Evolutionary conservation across 2,888 invertebrate genomes (phyloP), one percentile per base, ranked within the genome.

Genomic region (Marronus borbonicus): DNA sequence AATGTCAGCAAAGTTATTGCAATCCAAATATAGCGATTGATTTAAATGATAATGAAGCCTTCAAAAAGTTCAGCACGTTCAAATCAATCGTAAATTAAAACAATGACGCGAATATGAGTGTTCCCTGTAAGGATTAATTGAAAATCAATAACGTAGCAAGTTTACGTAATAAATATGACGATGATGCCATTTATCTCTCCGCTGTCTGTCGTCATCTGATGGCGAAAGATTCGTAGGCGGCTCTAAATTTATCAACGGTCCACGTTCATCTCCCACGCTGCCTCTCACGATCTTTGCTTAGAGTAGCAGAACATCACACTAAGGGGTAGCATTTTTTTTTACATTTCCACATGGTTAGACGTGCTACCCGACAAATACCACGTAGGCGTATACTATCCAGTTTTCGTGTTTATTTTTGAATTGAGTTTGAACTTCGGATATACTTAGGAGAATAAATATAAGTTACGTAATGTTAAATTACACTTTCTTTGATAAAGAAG

Each of bases 101-200:
- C 12, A 62, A 62, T 28, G 28, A 12, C 62, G 10, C 5, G 12
- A 31, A 14, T 62, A 62, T 55, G 20, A 62, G 3, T 31, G 20
- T 24, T 62, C 62, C 12, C 62, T 12, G 49, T 10, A 20, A 24
- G 20, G 50, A 49, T 68, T 68, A 68, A 68, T 14, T 50, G 50
- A 68, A 68, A 68, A 68, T 68, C 68, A 24, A 68, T 68, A 68
- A 1, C 12, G n/a, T 14, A 65, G 65, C 44, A 39, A 10, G 20
- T 39, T 65, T 65, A n/a, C 65, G 65, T 65, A 65, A 65, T 36
- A 39, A 31, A 62, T 28, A 24, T 14, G 62, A 39, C 39, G 65
- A 65, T 65, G 65, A 12, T 62, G 62, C 28, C 14, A 31, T 62
- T 62, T 36, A 65, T 65, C 65, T 44, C n/a, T 31, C 1, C 17